A percentile compares a stretch with the other conserved stretches of the same genome.
phyloP scores from a whole-genome alignment of 2,888 invertebrate genomes.

The Acronicta psi region DNA sequence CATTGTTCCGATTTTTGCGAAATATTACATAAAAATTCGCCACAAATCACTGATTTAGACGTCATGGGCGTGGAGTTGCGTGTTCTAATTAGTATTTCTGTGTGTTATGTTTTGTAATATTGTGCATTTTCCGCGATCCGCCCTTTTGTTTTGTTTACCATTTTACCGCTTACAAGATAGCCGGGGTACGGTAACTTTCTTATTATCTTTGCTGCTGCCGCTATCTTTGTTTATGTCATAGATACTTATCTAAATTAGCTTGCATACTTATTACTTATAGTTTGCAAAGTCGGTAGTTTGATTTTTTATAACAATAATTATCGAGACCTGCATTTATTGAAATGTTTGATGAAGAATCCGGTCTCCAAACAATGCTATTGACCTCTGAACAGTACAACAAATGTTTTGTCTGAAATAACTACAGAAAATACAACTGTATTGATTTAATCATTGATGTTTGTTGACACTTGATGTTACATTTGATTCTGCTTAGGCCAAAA shows the following conservation, averaged over 20 bases:
- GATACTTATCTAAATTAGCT: constrained; percentile 19
- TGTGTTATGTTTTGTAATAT: constrained; percentile 47
- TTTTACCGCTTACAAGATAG: constrained; percentile 67
- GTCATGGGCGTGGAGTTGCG: constrained; percentile 29
- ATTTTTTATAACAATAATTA: constrained; percentile 11
- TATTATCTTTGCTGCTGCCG: constrained; percentile 35
- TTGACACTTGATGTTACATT: constrained; percentile 9
- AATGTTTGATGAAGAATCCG: constrained; percentile 17
- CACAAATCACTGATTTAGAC: constrained; percentile 44
- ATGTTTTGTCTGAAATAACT: neutral
- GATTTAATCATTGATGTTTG: constrained; percentile 3
- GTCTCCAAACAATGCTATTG: constrained; percentile 16
- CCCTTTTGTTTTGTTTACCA: constrained; percentile 84
- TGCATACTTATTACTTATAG: constrained; percentile 14
- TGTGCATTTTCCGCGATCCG: constrained; percentile 61
- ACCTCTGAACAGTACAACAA: neutral
- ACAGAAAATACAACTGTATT: neutral
- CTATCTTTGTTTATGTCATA: constrained; percentile 48
- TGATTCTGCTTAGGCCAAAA: neutral
- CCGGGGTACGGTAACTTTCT: constrained; percentile 38
- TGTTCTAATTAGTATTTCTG: constrained; percentile 40
- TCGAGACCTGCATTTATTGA: constrained; percentile 9
- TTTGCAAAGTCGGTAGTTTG: constrained; percentile 29
- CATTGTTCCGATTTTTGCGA: constrained; percentile 81
- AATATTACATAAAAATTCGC: constrained; percentile 69